A percentile compares a stretch with the other conserved stretches of the same genome.
phyloP scores from a whole-genome alignment of 2,888 invertebrate species.

The Tenodera sinensis region DNA sequence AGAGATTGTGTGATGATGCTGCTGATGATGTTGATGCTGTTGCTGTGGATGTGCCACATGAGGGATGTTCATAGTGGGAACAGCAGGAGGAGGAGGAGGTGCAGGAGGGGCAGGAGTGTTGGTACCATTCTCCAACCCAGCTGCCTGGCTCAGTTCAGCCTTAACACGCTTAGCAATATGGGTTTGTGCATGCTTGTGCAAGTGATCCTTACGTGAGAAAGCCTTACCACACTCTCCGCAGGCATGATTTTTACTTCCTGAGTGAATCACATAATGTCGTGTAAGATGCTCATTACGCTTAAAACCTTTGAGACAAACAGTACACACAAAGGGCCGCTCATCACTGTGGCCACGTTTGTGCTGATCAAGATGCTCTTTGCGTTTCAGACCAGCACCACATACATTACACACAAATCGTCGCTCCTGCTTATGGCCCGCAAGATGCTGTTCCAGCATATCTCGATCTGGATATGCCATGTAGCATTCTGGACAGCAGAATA shows the following conservation, averaged over 20 bases:
- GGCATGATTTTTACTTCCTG: constrained; percentile 49
- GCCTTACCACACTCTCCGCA: constrained; percentile 50
- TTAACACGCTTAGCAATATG: constrained; percentile 27
- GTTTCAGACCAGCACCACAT: constrained; percentile 51
- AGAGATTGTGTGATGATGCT: neutral
- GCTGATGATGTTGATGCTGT: neutral
- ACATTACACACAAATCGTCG: constrained; percentile 50
- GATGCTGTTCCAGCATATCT: constrained; percentile 46
- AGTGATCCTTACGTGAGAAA: constrained; percentile 51
- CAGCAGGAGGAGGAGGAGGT: neutral
- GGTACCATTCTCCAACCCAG: neutral
- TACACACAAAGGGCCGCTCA: constrained; percentile 42
- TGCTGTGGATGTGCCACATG: neutral
- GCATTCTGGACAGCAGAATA: constrained; percentile 50
- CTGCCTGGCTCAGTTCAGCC: constrained; percentile 17
- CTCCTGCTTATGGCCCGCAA: constrained; percentile 42
- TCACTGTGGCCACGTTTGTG: constrained; percentile 50
- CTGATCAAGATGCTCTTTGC: constrained; percentile 50
- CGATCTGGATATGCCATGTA: constrained; percentile 47
- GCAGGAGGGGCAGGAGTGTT: neutral
- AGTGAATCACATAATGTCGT: constrained; percentile 51
- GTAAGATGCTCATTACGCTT: constrained; percentile 53
- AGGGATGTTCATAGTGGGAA: neutral
- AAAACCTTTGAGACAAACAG: constrained; percentile 40
- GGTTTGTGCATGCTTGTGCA: constrained; percentile 48